Base-by-base conservation (phyloP, 2,888 invertebrate species). In the Yponomeuta evonymella region DNA sequence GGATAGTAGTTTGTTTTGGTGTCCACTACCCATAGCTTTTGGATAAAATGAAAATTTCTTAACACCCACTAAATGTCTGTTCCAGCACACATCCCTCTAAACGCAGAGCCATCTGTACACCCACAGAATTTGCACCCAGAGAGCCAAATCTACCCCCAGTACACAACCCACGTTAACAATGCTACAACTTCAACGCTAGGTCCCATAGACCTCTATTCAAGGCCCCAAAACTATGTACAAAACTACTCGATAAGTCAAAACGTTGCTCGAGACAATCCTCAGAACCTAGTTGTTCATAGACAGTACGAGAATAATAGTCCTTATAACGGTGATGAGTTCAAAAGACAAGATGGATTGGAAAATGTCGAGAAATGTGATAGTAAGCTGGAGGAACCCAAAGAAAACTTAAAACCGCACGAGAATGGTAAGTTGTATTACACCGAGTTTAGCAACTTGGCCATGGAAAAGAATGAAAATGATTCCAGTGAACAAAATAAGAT, bases 361-460 rank as follows among this genome's bases (percentile, higher is more conserved):
- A 79, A 76, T 10, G 51, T 5, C 30, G 48, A 68, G 0, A 87
- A 86, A 79, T 74, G 64, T 0, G 88, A 88, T 70, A 5, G 51
- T 15, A 58, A 58, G 51, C 12, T 15, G 15, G 51, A 58, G 51
- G 81, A 89, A 2, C 89, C 90, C 0, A 91, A 91, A 73, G 90
- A 90, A 71, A 91, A 90, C 75, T 74, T 86, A 4, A 90, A 89
- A 73, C 90, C 90, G 88, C 71, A 81, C 87, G 15, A 91, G 90
- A 73, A 90, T 88, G 74, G 82, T 87, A 33, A 12, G 43, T 4
- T 68, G 29, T 85, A 79, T 30, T 86, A 79, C 63, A 70, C 76
- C 3, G 80, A 81, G 12, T 81, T 83, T 70, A 77, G 78, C 30
- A 79, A 79, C 70, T 80, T 70, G 9, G 70, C 69, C 23, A 48